Base-by-base conservation (phyloP, 2,113 vertebrate genomes). In the Stegostoma tigrinum region DNA sequence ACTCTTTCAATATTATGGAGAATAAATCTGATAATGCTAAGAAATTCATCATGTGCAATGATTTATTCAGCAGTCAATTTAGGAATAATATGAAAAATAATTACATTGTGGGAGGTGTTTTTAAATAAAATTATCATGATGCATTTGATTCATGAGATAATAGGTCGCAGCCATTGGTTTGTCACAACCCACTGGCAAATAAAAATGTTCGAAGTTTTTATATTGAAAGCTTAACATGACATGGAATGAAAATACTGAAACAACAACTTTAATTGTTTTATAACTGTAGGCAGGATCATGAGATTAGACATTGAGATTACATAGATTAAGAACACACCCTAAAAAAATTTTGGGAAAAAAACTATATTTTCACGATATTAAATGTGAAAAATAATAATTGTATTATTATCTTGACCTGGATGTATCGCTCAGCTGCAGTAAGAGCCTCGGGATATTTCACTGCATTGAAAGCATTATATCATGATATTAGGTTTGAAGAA, bases 341-440 rank as follows among this genome's bases (percentile, higher is more conserved):
- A 34, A 89, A 24, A 55, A 89, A 48, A 48, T 52, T 87, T 89
- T 52, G 85, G 48, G 55, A 30, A 89, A 52, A 55, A 55, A 52
- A 12, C n/a, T 89, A 45, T 1, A 89, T 55, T 30, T 52, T 48
- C 45, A 55, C 7, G 55, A 89, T 55, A 89, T 30, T 89, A 52
- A 27, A 87, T 87, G 5, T 87, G 24, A 87, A 87, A 87, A 87
- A 87, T 87, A 87, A 87, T 87, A 87, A 87, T 87, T 89, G 48
- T 38, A 34, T 55, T 90, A 61, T 90, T 90, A 34, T 61, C 61
- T 30, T 90, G 52, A 90, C 52, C 87, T 61, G 52, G 52, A 86
- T 86, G 52, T 24, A 1, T 87, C 21, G 17, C 17, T 90, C 34
- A 61, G 15, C 8, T 90, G 3, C 34, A 34, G 30, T 34, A n/a